A percentile compares a stretch with the other conserved stretches of the same genome.
Conservation (phyloP, 1,140 invertebrate species). For the Drosophila arawakana region DNA sequence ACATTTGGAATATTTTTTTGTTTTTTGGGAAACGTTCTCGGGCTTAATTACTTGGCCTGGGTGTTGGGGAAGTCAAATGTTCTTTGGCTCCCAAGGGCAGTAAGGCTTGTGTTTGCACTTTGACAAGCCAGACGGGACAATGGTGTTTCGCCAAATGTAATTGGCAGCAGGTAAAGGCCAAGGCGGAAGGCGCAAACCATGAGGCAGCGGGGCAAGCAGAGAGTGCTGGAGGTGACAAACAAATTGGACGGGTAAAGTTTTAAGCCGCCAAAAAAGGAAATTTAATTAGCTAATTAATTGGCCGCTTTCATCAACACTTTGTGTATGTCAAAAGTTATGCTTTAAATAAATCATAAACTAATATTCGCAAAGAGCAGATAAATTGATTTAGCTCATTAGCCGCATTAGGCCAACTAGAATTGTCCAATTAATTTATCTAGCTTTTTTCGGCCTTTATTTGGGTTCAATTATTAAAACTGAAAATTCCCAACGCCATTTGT, state of each 20-base stretch:
- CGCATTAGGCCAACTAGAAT: slow-evolving; percentile 30
- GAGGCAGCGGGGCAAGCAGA: background rate
- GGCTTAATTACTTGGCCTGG: slow-evolving; percentile 41
- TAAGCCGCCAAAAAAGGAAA: slow-evolving; percentile 51
- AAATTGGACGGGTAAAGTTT: slow-evolving; percentile 49
- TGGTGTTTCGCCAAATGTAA: slow-evolving; percentile 41
- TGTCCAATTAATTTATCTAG: slow-evolving; percentile 49
- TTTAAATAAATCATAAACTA: slow-evolving; percentile 54
- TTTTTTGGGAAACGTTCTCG: slow-evolving; percentile 27
- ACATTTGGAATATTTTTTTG: slow-evolving; percentile 33
- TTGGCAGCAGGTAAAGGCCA: slow-evolving; percentile 45
- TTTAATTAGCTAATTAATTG: slow-evolving; percentile 79
- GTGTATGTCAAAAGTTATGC: slow-evolving; percentile 32
- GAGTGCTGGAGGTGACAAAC: slow-evolving; percentile 35
- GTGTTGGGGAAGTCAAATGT: slow-evolving; percentile 25
- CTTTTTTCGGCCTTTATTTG: slow-evolving; percentile 34
- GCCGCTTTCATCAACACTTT: slow-evolving; percentile 45
- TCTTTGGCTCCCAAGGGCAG: slow-evolving; percentile 15
- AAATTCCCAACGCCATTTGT: slow-evolving; percentile 16
- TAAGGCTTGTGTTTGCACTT: slow-evolving; percentile 8
- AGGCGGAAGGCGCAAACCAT: slow-evolving; percentile 9
- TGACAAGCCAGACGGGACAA: slow-evolving; percentile 30
- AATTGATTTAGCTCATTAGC: slow-evolving; percentile 51
- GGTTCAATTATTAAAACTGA: slow-evolving; percentile 55
- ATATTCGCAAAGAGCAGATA: slow-evolving; percentile 43